Conservation (phyloP, 2,113 vertebrate species). For the Machaerirhynchus nigripectus region DNA sequence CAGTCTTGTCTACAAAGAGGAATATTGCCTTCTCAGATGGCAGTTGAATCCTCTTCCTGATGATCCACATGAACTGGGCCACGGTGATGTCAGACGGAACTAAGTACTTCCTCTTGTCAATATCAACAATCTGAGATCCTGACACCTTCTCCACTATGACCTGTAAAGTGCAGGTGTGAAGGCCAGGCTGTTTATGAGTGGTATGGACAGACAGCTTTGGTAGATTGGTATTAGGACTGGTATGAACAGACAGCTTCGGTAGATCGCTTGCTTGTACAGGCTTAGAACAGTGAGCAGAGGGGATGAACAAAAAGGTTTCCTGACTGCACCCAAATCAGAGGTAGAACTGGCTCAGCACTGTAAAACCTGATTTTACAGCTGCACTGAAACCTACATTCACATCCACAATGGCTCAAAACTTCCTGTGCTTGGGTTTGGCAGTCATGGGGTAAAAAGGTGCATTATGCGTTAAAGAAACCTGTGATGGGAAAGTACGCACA, state of each 20-base stretch:
- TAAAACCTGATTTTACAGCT: not conserved
- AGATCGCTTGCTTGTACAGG: not conserved
- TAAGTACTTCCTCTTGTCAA: conserved; percentile 98
- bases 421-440: not conserved
- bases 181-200: not conserved
- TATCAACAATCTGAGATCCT: conserved; percentile 97
- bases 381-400: not conserved
- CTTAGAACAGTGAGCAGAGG: not conserved
- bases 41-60: conserved; percentile 97
- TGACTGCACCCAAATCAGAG: not conserved
- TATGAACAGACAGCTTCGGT: not conserved
- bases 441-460: not conserved
- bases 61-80: conserved; percentile 99
- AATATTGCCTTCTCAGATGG: conserved; percentile 99
- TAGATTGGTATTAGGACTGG: no score
- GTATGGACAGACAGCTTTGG: not conserved
- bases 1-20: conserved; percentile 98
- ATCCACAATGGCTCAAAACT: not conserved
- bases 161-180: conserved; percentile 66
- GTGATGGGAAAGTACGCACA: not conserved
- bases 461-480: not conserved
- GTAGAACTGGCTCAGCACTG: not conserved
- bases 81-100: conserved; percentile 98
- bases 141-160: conserved; percentile 99
- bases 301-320: not conserved